Evolutionary conservation across 2,888 invertebrate species (phyloP), one percentile per base, ranked within the genome.

Genomic region (Lucinisca nassula): DNA sequence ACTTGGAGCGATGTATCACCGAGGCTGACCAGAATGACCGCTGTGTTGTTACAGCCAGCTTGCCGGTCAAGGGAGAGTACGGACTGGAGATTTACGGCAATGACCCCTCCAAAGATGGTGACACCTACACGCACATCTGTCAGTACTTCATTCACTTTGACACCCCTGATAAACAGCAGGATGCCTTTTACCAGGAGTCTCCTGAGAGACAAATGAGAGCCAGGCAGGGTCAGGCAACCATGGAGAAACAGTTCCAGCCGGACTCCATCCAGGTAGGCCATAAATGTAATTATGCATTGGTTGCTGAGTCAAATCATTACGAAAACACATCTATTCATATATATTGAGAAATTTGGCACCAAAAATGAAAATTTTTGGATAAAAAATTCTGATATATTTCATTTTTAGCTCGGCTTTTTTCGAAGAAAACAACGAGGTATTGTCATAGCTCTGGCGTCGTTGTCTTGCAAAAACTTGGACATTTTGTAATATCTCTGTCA

Each of bases 51-150:
- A 93, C 93, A 0, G 93, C 93, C 24, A 91, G 92, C n/a, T 93
- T 96, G 21, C 96, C 96, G 1, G 85, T 90, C 17, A 85, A 92
- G 30, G 96, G 96, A 21, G 96, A 96, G 86, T 96, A 96, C 85
- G 96, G 96, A 30, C 92, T 96, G 77, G 96, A 96, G 90, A 92
- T 96, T 49, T 96, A 96, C 79, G 96, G 96, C 58, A 96, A 96
- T 85, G 96, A 96, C 82, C 96, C 96, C 0, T 93, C 93, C 49
- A 94, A 94, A 80, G 96, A 96, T 88, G 96, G 95, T 0, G 95
- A 95, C 88, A 95, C 95, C 4, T 95, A 95, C 92, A 95, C 95
- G 3, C 95, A 95, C 85, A 93, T 95, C 75, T 95, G 95, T 86
- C 95, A 95, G 91, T 95, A 95, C 88, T 94, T 94, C 82, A 92